Evolutionary conservation across 2,113 vertebrate species (phyloP).

Genomic region (Campylomormyrus numenius): DNA sequence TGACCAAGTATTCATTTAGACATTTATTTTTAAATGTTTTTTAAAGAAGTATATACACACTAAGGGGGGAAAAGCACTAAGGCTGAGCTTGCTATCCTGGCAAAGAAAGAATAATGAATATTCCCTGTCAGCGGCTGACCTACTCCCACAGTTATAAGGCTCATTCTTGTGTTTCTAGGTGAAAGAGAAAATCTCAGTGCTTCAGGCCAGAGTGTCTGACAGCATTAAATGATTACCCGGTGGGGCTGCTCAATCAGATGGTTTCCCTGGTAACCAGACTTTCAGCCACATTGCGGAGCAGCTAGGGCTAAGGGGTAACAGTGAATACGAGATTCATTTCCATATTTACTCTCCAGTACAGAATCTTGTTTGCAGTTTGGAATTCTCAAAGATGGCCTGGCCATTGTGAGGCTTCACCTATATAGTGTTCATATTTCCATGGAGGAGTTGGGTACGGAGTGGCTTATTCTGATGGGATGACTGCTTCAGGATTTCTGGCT

Average conservation of each 20-base stretch:
- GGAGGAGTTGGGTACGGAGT: neutral
- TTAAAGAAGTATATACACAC: neutral
- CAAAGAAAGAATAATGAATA: neutral
- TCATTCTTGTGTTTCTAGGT: slow-evolving; percentile 3
- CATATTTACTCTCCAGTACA: neutral
- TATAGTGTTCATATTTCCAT: neutral
- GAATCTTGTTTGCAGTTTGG: neutral
- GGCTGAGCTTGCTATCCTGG: neutral
- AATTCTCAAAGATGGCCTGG: neutral
- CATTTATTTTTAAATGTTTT: neutral
- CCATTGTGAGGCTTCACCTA: neutral
- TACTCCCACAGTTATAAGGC: neutral
- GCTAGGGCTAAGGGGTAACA: neutral
- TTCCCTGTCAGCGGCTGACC: neutral
- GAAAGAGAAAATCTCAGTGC: neutral
- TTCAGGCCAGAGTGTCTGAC: slow-evolving; percentile 4
- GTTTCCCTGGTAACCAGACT: slow-evolving; percentile 6
- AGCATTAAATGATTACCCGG: slow-evolving; percentile 11
- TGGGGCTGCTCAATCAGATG: slow-evolving; percentile 7
- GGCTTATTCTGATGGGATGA: neutral
- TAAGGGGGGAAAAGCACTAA: neutral
- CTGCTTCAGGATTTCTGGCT: neutral
- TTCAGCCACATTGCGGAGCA: neutral
- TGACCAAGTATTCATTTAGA: neutral
- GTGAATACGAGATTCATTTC: neutral